phyloP scores from a whole-genome alignment of 2,797 vertebrate species.

The Coregonus sp. region DNA sequence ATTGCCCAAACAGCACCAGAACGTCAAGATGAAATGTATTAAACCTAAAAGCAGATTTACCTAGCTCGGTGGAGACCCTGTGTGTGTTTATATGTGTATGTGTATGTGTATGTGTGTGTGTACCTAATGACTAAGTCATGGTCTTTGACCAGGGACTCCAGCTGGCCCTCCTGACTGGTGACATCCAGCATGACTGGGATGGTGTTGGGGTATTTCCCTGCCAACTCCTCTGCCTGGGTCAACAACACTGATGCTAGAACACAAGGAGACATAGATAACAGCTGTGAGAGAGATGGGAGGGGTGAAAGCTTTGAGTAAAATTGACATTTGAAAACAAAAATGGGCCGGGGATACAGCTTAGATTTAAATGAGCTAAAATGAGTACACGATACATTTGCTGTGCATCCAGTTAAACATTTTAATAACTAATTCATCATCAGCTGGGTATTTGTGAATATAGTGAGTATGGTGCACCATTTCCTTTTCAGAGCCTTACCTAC shows the following conservation, averaged over 20 bases:
- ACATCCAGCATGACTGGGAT: slow-evolving; percentile 80
- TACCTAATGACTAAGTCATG: slow-evolving; percentile 94
- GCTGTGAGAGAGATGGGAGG: neutral
- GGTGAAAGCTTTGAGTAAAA: neutral
- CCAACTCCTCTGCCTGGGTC: too few relatives aligned
- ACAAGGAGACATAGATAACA: neutral
- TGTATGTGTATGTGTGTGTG: too few relatives aligned
- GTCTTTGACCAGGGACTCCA: slow-evolving; percentile 84
- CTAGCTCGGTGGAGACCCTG: too few relatives aligned
- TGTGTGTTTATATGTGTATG: neutral
- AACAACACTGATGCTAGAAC: neutral
- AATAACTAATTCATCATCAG: too few relatives aligned
- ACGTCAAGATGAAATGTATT: too few relatives aligned
- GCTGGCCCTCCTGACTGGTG: slow-evolving; percentile 79
- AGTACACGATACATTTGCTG: too few relatives aligned
- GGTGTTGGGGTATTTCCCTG: too few relatives aligned
- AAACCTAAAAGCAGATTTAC: too few relatives aligned
- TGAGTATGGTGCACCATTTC: neutral
- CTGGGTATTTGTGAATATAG: neutral
- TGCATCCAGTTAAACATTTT: too few relatives aligned
- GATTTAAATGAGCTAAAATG: neutral
- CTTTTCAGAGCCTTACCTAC: slow-evolving; percentile 77
- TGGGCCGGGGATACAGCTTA: neutral
- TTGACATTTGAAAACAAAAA: neutral
- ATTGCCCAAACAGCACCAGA: too few relatives aligned